A percentile compares a stretch with the other conserved stretches of the same genome.
Evolutionary conservation across 2,797 vertebrate genomes (phyloP).

Genomic region (Sebastes itinus): DNA sequence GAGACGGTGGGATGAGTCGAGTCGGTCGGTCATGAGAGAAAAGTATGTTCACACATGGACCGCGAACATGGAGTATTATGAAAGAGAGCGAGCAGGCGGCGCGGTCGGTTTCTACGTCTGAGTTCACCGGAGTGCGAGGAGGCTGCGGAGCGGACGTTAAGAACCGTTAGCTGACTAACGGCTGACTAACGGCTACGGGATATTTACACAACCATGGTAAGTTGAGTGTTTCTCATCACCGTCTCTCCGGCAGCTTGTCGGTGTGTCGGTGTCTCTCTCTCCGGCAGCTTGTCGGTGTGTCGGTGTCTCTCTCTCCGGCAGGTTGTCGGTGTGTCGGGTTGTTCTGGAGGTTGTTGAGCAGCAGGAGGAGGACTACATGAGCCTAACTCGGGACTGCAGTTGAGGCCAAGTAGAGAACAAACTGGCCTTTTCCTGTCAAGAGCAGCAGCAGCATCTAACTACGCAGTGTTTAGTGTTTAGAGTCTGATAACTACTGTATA

Average conservation of each 20-base stretch:
- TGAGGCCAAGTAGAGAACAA: slow-evolving; percentile 54
- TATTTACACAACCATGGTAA: slow-evolving; percentile 60
- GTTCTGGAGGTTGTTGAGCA: slow-evolving; percentile 10
- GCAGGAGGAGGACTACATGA: slow-evolving; percentile 10
- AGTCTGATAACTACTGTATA: background rate
- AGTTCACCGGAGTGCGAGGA: slow-evolving; percentile 4
- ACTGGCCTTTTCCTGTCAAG: slow-evolving; percentile 43
- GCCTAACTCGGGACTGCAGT: slow-evolving; percentile 68
- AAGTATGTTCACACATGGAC: slow-evolving; percentile 34
- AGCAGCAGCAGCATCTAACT: background rate
- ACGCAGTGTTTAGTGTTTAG: background rate
- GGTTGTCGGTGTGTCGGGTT: background rate
- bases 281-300: background rate
- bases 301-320: background rate
- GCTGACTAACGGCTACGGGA: slow-evolving; percentile 32
- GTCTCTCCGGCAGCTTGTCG: background rate
- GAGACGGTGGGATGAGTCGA: background rate
- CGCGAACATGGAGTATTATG: slow-evolving; percentile 26
- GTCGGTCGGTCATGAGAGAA: slow-evolving; percentile 7
- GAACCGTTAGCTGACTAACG: background rate
- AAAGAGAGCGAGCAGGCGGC: background rate
- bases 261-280: background rate
- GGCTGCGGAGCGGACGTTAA: background rate
- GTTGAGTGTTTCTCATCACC: slow-evolving; percentile 23
- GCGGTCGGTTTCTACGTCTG: background rate